Percentiles rank a stretch among this genome's conserved stretches.
Evolutionary conservation across 2,113 vertebrate species (phyloP).

Genomic region (Centropus unirufus): DNA sequence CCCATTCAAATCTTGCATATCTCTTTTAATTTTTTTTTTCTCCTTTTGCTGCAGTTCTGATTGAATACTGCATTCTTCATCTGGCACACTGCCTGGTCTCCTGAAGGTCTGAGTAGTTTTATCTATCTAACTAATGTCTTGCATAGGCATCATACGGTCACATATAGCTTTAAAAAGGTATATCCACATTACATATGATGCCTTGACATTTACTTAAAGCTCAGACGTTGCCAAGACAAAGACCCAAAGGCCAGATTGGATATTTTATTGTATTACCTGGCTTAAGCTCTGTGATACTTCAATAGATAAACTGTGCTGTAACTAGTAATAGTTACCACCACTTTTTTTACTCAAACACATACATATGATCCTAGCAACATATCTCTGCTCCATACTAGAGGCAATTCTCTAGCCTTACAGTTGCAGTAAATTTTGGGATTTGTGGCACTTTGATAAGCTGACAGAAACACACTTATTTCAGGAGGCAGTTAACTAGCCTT

Average conservation of each 20-base stretch:
- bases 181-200: neutral
- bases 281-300: neutral
- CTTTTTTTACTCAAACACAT: neutral
- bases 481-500: neutral
- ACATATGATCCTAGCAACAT: neutral
- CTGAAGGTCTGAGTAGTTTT: neutral
- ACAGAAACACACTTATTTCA: neutral
- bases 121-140: neutral
- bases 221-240: neutral
- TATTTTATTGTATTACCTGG: neutral
- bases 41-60: neutral
- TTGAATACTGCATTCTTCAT: neutral
- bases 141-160: neutral
- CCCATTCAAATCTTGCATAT: neutral
- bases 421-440: neutral
- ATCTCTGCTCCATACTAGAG: neutral
- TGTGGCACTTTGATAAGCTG: neutral
- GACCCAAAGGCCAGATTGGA: neutral
- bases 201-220: neutral
- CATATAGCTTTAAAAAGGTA: neutral
- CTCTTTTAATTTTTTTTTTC: neutral
- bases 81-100: neutral
- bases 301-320: neutral
- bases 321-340: neutral
- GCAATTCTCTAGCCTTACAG: neutral